Evolutionary conservation across 2,113 vertebrate genomes (phyloP).

Genomic region (Neoarius graeffei): DNA sequence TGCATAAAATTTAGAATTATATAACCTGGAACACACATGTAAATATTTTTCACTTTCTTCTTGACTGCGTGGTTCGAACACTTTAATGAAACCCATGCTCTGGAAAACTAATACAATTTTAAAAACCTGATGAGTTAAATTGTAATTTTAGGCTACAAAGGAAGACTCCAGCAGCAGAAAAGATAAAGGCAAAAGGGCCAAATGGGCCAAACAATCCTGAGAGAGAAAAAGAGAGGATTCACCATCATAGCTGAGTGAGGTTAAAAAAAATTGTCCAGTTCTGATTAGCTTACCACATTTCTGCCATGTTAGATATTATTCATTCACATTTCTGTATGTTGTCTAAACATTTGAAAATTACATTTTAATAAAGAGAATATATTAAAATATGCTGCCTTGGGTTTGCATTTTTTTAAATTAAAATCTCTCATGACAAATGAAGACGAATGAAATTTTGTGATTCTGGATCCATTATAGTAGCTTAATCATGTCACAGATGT

Average conservation of each 20-base stretch:
- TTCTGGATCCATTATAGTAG: background rate
- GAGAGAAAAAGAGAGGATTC: background rate
- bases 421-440: background rate
- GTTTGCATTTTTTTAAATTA: background rate
- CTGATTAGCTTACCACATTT: background rate
- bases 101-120: background rate
- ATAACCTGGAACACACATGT: background rate
- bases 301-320: background rate
- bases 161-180: slow-evolving; percentile 50
- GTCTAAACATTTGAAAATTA: background rate
- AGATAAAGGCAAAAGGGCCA: slow-evolving; percentile 44
- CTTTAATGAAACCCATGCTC: background rate
- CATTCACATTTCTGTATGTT: background rate
- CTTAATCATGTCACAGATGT: background rate
- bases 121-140: background rate
- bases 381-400: background rate
- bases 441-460: background rate
- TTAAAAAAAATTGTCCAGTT: background rate
- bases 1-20: background rate
- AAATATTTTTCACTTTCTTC: background rate
- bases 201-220: slow-evolving; percentile 55
- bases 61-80: background rate
- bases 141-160: slow-evolving; percentile 53
- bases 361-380: background rate
- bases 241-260: background rate